Evolutionary conservation across 53 echinoderm and acorn worm species (phyloP).

Genomic region (Antedon mediterranea): DNA sequence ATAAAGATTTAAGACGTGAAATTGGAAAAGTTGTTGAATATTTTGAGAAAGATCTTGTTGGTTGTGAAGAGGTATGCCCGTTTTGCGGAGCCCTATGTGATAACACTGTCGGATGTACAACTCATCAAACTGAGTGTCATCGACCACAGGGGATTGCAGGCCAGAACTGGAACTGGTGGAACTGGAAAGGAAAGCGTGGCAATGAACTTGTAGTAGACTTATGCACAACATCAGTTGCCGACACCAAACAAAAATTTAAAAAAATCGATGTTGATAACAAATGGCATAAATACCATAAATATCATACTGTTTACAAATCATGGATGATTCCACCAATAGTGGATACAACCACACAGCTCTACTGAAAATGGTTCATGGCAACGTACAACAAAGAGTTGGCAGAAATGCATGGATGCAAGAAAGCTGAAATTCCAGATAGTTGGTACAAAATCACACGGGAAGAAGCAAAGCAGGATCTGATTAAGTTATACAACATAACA

Average conservation of each 20-base stretch:
- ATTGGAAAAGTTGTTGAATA: background rate
- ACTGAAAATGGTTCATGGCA: constrained; percentile 26
- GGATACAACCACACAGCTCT: background rate
- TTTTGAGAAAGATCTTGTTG: background rate
- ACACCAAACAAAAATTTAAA: background rate
- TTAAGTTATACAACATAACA: background rate
- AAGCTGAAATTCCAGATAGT: constrained; percentile 13
- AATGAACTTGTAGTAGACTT: background rate
- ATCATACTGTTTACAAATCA: background rate
- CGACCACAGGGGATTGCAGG: background rate
- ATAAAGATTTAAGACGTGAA: too few relatives aligned
- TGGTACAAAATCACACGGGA: constrained; percentile 12
- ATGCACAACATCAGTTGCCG: background rate
- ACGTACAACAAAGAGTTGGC: constrained; percentile 18
- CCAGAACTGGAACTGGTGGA: background rate
- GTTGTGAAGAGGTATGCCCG: background rate
- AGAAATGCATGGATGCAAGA: background rate
- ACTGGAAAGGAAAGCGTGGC: background rate
- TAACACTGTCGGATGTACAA: background rate
- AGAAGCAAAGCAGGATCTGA: constrained; percentile 3
- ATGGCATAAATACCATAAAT: background rate
- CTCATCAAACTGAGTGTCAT: background rate
- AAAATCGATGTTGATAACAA: background rate
- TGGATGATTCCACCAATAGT: background rate
- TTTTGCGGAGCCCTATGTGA: background rate